A percentile compares a stretch with the other conserved stretches of the same genome.
These are phyloP conservation scores for Tipula vernalis DNA, from an alignment of 2,888 invertebrate species.

Conservation along the genomic window DNA sequence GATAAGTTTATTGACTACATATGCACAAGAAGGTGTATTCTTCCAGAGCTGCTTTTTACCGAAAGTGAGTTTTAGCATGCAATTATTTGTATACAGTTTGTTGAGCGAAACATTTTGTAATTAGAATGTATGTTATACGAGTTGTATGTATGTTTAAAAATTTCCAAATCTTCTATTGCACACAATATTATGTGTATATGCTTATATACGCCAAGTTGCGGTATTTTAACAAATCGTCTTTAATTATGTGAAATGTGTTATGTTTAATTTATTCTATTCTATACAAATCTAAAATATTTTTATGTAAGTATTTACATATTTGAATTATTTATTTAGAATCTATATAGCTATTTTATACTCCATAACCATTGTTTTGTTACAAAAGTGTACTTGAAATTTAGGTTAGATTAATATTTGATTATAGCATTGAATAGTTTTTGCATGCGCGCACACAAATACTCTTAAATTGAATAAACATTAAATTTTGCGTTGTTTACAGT, in stretches of 20 bases:
- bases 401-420: not conserved
- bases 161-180: not conserved
- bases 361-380: not conserved
- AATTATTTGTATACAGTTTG: not conserved
- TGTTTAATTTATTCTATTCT: not conserved
- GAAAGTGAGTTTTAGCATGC: conserved; percentile 9
- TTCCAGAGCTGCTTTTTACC: not conserved
- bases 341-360: not conserved
- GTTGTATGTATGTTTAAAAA: not conserved
- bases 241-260: not conserved
- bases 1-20: not conserved
- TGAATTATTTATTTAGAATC: not conserved
- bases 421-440: not conserved
- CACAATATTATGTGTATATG: not conserved
- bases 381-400: not conserved
- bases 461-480: not conserved
- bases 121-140: not conserved
- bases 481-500: not conserved
- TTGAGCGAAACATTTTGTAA: not conserved
- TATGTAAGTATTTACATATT: not conserved
- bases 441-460: not conserved
- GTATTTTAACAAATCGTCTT: not conserved
- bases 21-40: not conserved
- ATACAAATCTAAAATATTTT: not conserved
- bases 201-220: not conserved